A percentile compares a stretch with the other conserved stretches of the same genome.
These are phyloP conservation scores for Harmothoe impar DNA, from an alignment of 2,888 invertebrate genomes.

Conservation along the genomic window DNA sequence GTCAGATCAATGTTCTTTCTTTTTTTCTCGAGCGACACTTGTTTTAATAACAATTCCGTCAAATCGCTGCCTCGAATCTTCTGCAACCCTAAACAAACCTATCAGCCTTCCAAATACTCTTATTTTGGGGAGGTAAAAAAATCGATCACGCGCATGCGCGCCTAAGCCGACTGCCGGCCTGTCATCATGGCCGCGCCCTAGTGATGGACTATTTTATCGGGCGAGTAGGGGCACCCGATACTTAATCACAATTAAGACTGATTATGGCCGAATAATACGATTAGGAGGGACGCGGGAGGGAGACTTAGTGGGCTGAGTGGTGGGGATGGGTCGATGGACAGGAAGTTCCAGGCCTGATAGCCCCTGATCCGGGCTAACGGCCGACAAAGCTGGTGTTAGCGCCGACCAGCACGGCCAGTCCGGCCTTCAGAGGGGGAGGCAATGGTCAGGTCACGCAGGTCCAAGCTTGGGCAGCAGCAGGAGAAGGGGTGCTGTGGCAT, in stretches of 20 bases:
- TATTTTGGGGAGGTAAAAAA: constrained; percentile 9
- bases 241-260: constrained; percentile 63
- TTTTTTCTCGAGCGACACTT: neutral
- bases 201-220: constrained; percentile 57
- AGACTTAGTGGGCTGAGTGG: constrained; percentile 56
- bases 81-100: neutral
- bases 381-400: constrained; percentile 55
- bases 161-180: constrained; percentile 34
- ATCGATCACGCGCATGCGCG: constrained; percentile 48
- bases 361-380: constrained; percentile 56
- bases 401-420: neutral
- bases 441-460: neutral
- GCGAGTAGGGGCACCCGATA: constrained; percentile 28
- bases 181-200: constrained; percentile 45
- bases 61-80: neutral
- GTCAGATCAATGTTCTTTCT: neutral
- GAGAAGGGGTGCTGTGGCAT: neutral
- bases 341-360: constrained; percentile 41
- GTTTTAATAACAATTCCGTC: constrained; percentile 25
- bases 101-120: constrained; percentile 6
- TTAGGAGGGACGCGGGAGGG: constrained; percentile 46
- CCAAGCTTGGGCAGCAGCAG: neutral
- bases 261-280: constrained; percentile 60
- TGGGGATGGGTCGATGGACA: constrained; percentile 58
- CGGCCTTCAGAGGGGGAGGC: constrained; percentile 1